Conservation (phyloP, 2,888 invertebrate species). For the Pristionchus mayeri region DNA sequence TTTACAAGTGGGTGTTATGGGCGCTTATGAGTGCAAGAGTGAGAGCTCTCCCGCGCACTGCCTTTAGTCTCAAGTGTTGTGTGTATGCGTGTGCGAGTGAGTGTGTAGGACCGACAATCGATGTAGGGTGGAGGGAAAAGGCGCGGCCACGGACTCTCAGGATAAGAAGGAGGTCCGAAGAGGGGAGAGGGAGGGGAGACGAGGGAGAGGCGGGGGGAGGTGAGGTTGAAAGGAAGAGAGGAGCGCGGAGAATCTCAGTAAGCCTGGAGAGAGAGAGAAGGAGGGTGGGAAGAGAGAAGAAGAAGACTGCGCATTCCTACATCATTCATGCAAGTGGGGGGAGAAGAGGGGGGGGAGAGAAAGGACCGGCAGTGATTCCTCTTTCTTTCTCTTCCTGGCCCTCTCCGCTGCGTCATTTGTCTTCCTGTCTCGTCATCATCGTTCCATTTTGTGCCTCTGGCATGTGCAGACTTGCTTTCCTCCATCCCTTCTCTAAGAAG, state of each 20-base stretch:
- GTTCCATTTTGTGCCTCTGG: not conserved
- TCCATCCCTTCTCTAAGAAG: not conserved
- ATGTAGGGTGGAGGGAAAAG: not conserved
- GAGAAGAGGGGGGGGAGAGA: not conserved
- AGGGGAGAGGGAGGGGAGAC: not conserved
- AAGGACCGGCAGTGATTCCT: not conserved
- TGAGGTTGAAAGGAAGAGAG: slow-evolving; percentile 19
- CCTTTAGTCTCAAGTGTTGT: too few relatives aligned
- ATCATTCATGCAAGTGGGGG: slow-evolving; percentile 7
- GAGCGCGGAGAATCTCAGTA: not conserved
- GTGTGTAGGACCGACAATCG: too few relatives aligned
- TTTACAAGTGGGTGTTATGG: too few relatives aligned
- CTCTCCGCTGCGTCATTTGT: not conserved
- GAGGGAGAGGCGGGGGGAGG: slow-evolving; percentile 14
- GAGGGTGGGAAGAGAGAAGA: not conserved
- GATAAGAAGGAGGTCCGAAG: slow-evolving; percentile 7
- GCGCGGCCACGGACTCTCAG: not conserved
- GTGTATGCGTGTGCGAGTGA: too few relatives aligned
- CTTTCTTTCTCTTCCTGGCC: slow-evolving; percentile 8
- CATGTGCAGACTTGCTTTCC: not conserved
- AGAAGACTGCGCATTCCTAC: not conserved
- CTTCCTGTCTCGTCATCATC: not conserved
- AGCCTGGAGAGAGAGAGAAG: not conserved
- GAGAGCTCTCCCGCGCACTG: too few relatives aligned
- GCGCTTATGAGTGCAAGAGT: too few relatives aligned